Evolutionary conservation across 2,888 invertebrate species (phyloP).

Genomic region (Protodeltote pygarga): DNA sequence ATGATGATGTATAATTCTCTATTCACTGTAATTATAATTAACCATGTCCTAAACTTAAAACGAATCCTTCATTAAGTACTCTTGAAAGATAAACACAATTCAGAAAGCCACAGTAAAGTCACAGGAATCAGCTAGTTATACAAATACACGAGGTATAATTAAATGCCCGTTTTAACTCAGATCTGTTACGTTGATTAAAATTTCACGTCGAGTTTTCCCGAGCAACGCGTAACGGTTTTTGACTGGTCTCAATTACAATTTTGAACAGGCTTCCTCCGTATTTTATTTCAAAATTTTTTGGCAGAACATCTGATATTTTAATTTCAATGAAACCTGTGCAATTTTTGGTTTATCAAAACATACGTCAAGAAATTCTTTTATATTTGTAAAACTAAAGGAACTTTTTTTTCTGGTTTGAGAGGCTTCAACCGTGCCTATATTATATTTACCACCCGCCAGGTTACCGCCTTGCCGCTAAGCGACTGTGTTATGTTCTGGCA

Average conservation of each 20-base stretch:
- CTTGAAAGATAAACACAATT: slow-evolving; percentile 25
- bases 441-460: not conserved
- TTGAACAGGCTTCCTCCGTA: slow-evolving; percentile 28
- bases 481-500: no score
- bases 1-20: no score
- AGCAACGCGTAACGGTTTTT: slow-evolving; percentile 23
- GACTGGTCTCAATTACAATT: slow-evolving; percentile 43
- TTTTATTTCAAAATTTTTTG: slow-evolving; percentile 35
- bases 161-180: slow-evolving; percentile 44
- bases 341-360: slow-evolving; percentile 2
- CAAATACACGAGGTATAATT: slow-evolving; percentile 38
- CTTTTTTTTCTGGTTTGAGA: no score
- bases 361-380: no score
- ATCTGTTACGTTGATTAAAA: slow-evolving; percentile 61
- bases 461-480: no score
- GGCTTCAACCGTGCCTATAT: no score
- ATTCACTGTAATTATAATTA: not conserved
- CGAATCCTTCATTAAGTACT: no score
- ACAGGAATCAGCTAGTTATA: slow-evolving; percentile 18
- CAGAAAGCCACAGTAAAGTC: slow-evolving; percentile 22
- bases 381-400: no score
- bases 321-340: slow-evolving; percentile 13
- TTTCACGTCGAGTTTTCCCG: slow-evolving; percentile 37
- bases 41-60: no score
- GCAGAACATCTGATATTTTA: slow-evolving; percentile 20